phyloP scores from a whole-genome alignment of 2,113 vertebrate species.

The Rhea pennata region DNA sequence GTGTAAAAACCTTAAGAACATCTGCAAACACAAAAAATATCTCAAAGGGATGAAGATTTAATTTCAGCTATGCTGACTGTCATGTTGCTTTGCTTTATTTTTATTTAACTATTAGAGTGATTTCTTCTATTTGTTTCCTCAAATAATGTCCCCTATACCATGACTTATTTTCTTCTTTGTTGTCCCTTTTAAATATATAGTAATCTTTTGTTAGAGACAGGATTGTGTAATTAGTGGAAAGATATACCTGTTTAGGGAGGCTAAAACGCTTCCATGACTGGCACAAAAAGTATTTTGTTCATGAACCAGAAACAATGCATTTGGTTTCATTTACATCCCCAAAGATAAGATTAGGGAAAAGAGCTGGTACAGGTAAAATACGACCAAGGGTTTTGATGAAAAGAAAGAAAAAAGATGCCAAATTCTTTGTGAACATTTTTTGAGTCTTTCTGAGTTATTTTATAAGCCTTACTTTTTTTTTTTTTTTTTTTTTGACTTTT shows the following conservation, averaged over 20 bases:
- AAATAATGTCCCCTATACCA: not conserved
- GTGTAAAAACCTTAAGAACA: not conserved
- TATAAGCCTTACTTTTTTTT: not conserved
- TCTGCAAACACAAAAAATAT: not conserved
- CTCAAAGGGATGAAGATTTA: not conserved
- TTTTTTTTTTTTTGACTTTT: not conserved
- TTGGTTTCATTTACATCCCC: constrained; percentile 2
- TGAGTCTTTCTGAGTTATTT: not conserved
- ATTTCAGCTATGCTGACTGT: not conserved
- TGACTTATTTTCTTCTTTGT: not conserved
- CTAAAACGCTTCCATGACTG: not conserved
- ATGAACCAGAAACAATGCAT: not conserved
- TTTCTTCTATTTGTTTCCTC: not conserved
- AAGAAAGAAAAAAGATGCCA: not conserved
- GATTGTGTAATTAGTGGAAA: not conserved
- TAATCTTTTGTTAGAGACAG: not conserved
- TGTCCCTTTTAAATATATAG: not conserved
- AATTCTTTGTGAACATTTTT: not conserved
- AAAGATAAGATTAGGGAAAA: not conserved
- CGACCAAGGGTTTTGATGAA: not conserved
- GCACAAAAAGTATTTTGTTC: not conserved
- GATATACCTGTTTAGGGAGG: not conserved
- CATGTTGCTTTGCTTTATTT: not conserved
- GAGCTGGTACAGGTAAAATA: not conserved
- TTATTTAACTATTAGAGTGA: not conserved